Evolutionary conservation across 2,113 vertebrate genomes (phyloP).

Genomic region (Oryzias woworae): DNA sequence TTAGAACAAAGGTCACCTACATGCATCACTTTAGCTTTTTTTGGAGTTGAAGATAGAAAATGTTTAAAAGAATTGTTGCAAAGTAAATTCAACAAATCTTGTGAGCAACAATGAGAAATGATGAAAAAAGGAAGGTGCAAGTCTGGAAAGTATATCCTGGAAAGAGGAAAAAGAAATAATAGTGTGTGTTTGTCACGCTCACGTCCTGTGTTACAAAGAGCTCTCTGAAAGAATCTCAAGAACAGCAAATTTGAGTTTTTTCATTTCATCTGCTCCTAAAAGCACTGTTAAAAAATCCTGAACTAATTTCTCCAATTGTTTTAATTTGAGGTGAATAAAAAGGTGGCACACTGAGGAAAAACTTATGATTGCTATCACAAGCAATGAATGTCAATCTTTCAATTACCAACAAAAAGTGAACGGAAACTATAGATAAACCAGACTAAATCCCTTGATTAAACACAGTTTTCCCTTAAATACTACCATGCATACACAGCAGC

Average conservation of each 20-base stretch:
- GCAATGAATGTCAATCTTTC: not conserved
- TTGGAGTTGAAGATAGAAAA: slow-evolving; percentile 4
- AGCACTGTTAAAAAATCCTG: slow-evolving; percentile 15
- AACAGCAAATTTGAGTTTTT: slow-evolving; percentile 33
- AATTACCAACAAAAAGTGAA: slow-evolving; percentile 5
- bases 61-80: not conserved
- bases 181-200: not conserved
- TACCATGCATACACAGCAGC: not conserved
- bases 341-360: slow-evolving; percentile 5
- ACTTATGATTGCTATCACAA: not conserved
- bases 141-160: no score
- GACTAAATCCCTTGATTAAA: not conserved
- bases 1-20: slow-evolving; percentile 18
- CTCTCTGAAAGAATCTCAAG: not conserved
- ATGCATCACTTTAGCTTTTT: slow-evolving; percentile 8
- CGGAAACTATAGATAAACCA: not conserved
- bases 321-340: not conserved
- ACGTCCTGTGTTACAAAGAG: not conserved
- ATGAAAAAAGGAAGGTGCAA: not conserved
- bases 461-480: slow-evolving; percentile 28
- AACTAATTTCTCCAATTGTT: slow-evolving; percentile 16
- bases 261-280: slow-evolving; percentile 11
- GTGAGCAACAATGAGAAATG: not conserved
- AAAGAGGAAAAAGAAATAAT: not conserved
- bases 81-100: slow-evolving; percentile 2